phyloP scores from a whole-genome alignment of 2,888 invertebrate species.

The Microctonus aethiopoides region DNA sequence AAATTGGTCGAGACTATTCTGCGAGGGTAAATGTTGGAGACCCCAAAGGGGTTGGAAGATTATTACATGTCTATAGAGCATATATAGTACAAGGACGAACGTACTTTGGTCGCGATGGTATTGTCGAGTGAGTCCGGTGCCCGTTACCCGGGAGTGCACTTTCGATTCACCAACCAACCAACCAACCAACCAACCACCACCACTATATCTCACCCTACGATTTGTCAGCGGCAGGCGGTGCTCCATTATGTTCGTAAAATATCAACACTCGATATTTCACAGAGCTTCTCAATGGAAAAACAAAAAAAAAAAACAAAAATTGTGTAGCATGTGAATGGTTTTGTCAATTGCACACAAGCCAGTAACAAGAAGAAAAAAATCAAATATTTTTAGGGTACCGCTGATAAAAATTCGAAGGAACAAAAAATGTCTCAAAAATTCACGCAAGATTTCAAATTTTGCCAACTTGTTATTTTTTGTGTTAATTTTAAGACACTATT shows the following conservation, averaged over 20 bases:
- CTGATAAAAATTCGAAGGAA: too few species aligned
- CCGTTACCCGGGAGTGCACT: conserved; percentile 50
- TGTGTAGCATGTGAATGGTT: background rate
- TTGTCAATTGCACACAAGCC: background rate
- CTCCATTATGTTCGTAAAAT: conserved; percentile 58
- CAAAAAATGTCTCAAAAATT: too few species aligned
- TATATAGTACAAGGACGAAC: conserved; percentile 29
- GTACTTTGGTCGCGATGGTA: conserved; percentile 49
- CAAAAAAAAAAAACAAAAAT: background rate
- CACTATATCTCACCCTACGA: conserved; percentile 25
- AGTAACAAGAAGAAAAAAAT: too few species aligned
- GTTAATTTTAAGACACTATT: too few species aligned
- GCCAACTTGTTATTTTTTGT: too few species aligned
- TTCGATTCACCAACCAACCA: conserved; percentile 46
- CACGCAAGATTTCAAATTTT: too few species aligned
- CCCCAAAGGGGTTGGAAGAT: conserved; percentile 33
- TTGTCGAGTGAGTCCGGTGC: conserved; percentile 43
- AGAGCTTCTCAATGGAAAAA: background rate
- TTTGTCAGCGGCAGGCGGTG: conserved; percentile 47
- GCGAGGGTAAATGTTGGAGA: conserved; percentile 33
- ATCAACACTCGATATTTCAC: conserved; percentile 59
- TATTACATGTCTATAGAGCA: conserved; percentile 27
- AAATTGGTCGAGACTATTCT: conserved; percentile 31
- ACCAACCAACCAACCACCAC: background rate
- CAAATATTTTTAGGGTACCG: background rate